A percentile compares a stretch with the other conserved stretches of the same genome.
These are phyloP conservation scores for Parazoanthus swiftii DNA, from an alignment of 92 coral and sea anemone genomes.

Conservation along the genomic window DNA sequence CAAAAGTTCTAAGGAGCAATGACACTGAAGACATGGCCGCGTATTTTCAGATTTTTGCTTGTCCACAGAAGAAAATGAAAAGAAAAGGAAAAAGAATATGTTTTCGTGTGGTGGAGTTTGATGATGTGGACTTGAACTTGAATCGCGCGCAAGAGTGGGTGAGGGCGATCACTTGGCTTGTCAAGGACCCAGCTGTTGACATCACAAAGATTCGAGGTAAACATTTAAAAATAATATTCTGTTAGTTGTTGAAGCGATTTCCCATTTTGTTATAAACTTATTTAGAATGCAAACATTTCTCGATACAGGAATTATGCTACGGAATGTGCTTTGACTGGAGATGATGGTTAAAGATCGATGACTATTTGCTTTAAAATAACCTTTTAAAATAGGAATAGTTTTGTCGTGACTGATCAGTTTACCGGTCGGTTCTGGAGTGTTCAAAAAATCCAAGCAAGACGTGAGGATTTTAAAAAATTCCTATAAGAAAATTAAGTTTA, in stretches of 20 bases:
- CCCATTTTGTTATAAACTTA: not conserved
- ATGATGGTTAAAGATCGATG: too few relatives aligned
- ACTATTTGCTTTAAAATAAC: too few relatives aligned
- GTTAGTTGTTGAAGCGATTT: not conserved
- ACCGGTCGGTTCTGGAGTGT: too few relatives aligned
- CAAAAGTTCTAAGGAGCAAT: constrained; percentile 62
- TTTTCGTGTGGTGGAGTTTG: constrained; percentile 69
- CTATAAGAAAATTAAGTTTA: not conserved
- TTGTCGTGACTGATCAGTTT: too few relatives aligned
- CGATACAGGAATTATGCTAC: not conserved
- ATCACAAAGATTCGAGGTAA: constrained; percentile 63
- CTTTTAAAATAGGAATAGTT: too few relatives aligned
- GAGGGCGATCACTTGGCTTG: constrained; percentile 78
- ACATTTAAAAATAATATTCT: not conserved
- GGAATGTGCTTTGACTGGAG: too few relatives aligned
- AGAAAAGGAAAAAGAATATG: constrained; percentile 48
- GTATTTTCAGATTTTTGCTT: constrained; percentile 70
- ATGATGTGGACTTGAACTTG: constrained; percentile 50
- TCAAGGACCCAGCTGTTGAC: constrained; percentile 55
- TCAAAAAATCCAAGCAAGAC: not conserved
- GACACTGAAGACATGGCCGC: constrained; percentile 51
- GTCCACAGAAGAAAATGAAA: constrained; percentile 58
- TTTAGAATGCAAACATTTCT: not conserved
- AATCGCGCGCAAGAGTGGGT: constrained; percentile 78
- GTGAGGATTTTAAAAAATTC: not conserved